These are phyloP conservation scores for Ischnura elegans DNA, from an alignment of 2,888 invertebrate species.

Conservation along the genomic window DNA sequence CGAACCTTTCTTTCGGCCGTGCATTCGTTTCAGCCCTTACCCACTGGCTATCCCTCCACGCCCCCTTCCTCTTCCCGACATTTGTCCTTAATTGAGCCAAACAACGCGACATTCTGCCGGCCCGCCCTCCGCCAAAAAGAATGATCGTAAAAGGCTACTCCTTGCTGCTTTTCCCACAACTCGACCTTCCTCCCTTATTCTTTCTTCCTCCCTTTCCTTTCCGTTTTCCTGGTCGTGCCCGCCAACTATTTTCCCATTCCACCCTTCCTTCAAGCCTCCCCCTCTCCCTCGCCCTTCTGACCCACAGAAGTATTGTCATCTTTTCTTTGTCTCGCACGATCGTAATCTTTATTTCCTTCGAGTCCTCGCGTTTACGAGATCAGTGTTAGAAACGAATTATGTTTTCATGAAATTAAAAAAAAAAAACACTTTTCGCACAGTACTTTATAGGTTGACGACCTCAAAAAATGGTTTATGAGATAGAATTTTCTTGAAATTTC, in stretches of 20 bases:
- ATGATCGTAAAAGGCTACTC: slow-evolving; percentile 39
- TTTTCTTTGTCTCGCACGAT: not conserved
- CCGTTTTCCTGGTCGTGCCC: not conserved
- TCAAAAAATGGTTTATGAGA: no score
- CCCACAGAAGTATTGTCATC: not conserved
- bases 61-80: not conserved
- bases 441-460: no score
- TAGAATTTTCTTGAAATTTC: no score
- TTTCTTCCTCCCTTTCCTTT: no score
- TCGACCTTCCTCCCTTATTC: not conserved
- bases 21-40: not conserved
- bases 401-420: no score
- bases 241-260: no score
- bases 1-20: not conserved
- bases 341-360: slow-evolving; percentile 11
- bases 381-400: no score
- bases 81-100: slow-evolving; percentile 62
- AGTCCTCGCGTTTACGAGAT: no score
- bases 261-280: not conserved
- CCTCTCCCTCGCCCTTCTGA: not conserved
- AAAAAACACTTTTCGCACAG: no score
- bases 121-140: slow-evolving; percentile 10
- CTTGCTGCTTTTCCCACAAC: not conserved
- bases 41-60: not conserved
- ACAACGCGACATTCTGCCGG: slow-evolving; percentile 47